phyloP scores from a whole-genome alignment of 37 sponge, comb jelly and placozoan genomes.

The Lycopodina hypogea region DNA sequence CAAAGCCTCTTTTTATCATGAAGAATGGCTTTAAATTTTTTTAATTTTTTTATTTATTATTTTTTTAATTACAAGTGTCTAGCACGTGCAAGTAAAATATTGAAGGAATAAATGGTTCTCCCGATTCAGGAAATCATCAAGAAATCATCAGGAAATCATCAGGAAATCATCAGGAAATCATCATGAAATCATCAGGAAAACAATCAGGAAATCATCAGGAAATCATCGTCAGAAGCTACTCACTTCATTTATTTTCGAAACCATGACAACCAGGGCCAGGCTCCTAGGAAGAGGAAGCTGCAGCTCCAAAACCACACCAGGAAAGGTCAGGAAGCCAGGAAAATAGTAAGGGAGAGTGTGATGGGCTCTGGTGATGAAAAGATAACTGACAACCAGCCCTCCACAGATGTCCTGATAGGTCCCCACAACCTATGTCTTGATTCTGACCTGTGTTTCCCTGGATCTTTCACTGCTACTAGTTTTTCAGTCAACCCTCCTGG shows the following conservation, averaged over 20 bases:
- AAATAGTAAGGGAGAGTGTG: not conserved
- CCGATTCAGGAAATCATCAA: not conserved
- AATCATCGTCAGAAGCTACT: too few species aligned
- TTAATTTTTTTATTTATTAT: not conserved
- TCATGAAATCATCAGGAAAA: too few species aligned
- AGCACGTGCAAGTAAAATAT: not conserved
- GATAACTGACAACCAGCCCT: too few species aligned
- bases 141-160: not conserved
- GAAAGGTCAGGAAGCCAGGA: constrained; percentile 10
- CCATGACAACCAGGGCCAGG: too few species aligned
- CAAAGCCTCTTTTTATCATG: too few species aligned
- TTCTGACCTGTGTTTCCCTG: not conserved
- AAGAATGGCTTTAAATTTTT: not conserved
- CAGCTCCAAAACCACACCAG: not conserved
- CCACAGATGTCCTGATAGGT: too few species aligned
- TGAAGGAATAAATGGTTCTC: not conserved
- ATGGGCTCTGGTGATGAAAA: not conserved
- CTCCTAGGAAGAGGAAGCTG: constrained; percentile 8
- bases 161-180: not conserved
- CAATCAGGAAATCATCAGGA: too few species aligned
- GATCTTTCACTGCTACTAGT: not conserved
- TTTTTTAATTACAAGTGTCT: not conserved
- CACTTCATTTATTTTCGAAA: too few species aligned
- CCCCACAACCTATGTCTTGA: not conserved
- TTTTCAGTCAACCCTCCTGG: constrained; percentile 7